Base-by-base conservation (phyloP, 1,140 invertebrate species). In the Fopius arisanus region DNA sequence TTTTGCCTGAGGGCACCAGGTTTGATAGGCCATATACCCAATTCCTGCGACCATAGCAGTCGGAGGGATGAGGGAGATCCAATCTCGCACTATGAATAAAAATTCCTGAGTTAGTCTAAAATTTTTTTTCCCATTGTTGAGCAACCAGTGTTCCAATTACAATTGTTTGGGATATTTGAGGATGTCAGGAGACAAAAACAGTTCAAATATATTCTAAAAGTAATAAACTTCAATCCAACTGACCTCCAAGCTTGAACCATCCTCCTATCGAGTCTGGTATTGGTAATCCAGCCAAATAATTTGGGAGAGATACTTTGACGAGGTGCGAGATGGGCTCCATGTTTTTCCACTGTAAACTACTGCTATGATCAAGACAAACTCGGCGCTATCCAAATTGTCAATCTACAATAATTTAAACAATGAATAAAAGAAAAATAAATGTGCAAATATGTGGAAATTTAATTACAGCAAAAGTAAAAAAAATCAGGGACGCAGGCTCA, bases 171-270 rank as follows among this genome's bases (percentile, higher is more conserved):
- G 16, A 19, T 16, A 48, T 2, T 16, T 19, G 3, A 5, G 16
- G 16, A 48, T 48, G 43, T 48, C 43, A 48, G 43, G 43, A 7
- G 1, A 7, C 3, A 48, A 2, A 5, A 48, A 16, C 3, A 19
- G 14, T 19, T n/a, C n/a, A 7, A 48, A 48, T 16, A 21, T 59
- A 6, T 26, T 19, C 7, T 59, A 59, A 19, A 59, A 28, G 10
- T 68, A 6, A 31, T n/a, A 33, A 41, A 41, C 37, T 0, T 62
- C 31, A 69, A 66, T 23, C 41, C 75, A 54, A 75, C 74, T 89
- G 90, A 95, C 94, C 88, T 86, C 93, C 91, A 71, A 95, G 89
- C 78, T 90, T 91, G 82, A 96, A 95, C 93, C 93, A 95, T 79
- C 94, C 94, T 62, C 92, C 90, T 76, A 95, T 84, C 3, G 91